A percentile compares a stretch with the other conserved stretches of the same genome.
Evolutionary conservation across 2,113 vertebrate species (phyloP).

Genomic region (Myocastor coypus): DNA sequence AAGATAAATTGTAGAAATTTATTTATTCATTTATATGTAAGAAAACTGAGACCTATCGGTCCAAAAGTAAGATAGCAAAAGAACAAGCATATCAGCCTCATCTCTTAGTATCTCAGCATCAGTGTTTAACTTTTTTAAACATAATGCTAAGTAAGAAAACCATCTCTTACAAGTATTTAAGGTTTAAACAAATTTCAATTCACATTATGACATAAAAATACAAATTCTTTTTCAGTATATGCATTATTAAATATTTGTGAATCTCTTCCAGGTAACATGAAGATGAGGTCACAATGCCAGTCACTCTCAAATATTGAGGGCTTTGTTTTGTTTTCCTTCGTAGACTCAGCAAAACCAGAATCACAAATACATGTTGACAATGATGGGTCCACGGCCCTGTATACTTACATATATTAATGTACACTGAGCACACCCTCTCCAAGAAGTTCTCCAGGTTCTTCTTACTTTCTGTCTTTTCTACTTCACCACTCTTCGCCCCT

Average conservation of each 20-base stretch:
- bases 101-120: constrained; percentile 26
- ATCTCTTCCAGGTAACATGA: background rate
- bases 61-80: constrained; percentile 29
- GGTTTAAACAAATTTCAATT: constrained; percentile 34
- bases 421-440: background rate
- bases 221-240: constrained; percentile 40
- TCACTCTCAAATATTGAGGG: background rate
- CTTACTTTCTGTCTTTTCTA: background rate
- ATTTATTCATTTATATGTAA: constrained; percentile 28
- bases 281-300: background rate
- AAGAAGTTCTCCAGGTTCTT: background rate
- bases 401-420: background rate
- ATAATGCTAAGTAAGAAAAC: constrained; percentile 34
- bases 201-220: background rate
- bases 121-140: constrained; percentile 15
- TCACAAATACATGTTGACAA: background rate
- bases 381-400: background rate
- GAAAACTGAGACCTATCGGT: constrained; percentile 8
- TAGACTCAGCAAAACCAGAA: constrained; percentile 7
- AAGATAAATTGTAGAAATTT: background rate
- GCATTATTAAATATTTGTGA: constrained; percentile 31
- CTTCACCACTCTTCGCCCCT: background rate
- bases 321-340: constrained; percentile 6
- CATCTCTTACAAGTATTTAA: background rate
- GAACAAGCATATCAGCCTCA: background rate